Evolutionary conservation across 2,113 vertebrate genomes (phyloP).

Genomic region (Hassar affinis): DNA sequence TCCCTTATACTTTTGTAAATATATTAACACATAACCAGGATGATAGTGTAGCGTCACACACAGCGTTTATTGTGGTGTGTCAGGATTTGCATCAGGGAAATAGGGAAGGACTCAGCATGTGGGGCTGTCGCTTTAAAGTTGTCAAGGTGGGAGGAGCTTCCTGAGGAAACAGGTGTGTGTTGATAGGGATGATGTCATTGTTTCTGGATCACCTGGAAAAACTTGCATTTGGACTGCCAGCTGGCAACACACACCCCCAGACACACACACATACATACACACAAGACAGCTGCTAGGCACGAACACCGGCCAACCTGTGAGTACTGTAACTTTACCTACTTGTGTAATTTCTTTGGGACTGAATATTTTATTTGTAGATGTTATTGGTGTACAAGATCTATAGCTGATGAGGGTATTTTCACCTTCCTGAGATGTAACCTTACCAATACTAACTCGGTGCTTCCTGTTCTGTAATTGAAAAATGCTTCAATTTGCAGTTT

Average conservation of each 20-base stretch:
- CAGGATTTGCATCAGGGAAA: background rate
- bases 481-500: background rate
- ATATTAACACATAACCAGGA: background rate
- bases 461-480: background rate
- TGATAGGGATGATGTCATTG: constrained; percentile 73
- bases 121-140: constrained; percentile 67
- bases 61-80: background rate
- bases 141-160: constrained; percentile 63
- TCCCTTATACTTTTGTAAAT: background rate
- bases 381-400: background rate
- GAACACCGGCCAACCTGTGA: constrained; percentile 39
- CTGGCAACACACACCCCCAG: background rate
- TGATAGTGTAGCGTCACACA: background rate
- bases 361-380: background rate
- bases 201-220: constrained; percentile 71
- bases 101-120: background rate
- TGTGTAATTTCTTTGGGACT: constrained; percentile 7
- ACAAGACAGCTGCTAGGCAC: constrained; percentile 45
- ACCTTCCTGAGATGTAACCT: constrained; percentile 5
- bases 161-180: constrained; percentile 71
- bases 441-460: background rate
- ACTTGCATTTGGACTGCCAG: constrained; percentile 17
- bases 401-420: constrained; percentile 26
- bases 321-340: constrained; percentile 17
- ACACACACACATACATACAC: constrained; percentile 8